These are phyloP conservation scores for Eumaeus atala DNA, from an alignment of 1,140 invertebrate genomes.

Conservation along the genomic window DNA sequence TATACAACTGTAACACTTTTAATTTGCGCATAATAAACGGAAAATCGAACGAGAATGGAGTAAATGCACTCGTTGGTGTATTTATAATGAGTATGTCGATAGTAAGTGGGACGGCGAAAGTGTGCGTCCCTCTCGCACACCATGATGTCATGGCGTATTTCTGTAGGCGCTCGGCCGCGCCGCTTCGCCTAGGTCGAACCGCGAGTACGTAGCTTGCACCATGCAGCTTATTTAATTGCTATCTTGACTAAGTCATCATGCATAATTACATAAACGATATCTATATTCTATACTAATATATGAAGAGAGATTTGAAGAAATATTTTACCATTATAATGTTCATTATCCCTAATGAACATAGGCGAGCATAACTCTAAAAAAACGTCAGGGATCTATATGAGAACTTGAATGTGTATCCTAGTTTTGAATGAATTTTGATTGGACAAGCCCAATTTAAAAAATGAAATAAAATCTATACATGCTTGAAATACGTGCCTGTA, in stretches of 20 bases:
- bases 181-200: slow-evolving; percentile 36
- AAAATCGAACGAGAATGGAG: slow-evolving; percentile 40
- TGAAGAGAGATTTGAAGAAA: too few relatives aligned
- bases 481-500: too few relatives aligned
- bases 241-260: not conserved
- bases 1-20: too few relatives aligned
- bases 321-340: too few relatives aligned
- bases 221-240: slow-evolving; percentile 30
- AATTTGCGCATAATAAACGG: slow-evolving; percentile 1
- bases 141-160: slow-evolving; percentile 73
- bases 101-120: slow-evolving; percentile 32
- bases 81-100: slow-evolving; percentile 50
- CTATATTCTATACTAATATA: too few relatives aligned
- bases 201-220: slow-evolving; percentile 45
- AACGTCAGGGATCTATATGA: too few relatives aligned
- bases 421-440: too few relatives aligned
- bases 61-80: slow-evolving; percentile 54
- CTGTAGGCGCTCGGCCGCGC: slow-evolving; percentile 48
- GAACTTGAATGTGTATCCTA: too few relatives aligned
- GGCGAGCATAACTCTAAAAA: too few relatives aligned
- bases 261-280: not conserved
- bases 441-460: too few relatives aligned
- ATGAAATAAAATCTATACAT: too few relatives aligned
- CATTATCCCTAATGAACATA: too few relatives aligned
- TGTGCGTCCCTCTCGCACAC: slow-evolving; percentile 46